A percentile compares a stretch with the other conserved stretches of the same genome.
phyloP scores from a whole-genome alignment of 2,113 vertebrate genomes.

The Cyphomyrus plagiostoma region DNA sequence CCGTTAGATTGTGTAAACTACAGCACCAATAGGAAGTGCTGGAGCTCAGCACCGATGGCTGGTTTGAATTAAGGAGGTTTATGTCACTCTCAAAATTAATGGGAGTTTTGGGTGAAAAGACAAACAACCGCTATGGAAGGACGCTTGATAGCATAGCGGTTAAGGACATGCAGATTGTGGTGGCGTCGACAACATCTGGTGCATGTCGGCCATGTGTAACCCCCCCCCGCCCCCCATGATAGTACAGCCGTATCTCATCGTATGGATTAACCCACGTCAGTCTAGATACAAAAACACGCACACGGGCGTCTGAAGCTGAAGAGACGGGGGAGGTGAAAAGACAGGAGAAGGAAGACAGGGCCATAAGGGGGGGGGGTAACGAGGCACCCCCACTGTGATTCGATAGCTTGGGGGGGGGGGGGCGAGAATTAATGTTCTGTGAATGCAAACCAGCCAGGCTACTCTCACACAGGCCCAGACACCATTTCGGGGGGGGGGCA shows the following conservation, averaged over 20 bases:
- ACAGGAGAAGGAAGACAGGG: not conserved
- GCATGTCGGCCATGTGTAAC: not conserved
- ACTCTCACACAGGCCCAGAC: conserved; percentile 47
- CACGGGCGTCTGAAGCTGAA: not conserved
- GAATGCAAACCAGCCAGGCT: conserved; percentile 48
- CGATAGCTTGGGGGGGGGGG: conserved; percentile 32
- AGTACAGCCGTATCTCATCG: not conserved
- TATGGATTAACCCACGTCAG: not conserved
- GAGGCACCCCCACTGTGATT: conserved; percentile 39
- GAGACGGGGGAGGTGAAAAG: conserved; percentile 17
- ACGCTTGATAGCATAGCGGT: not conserved
- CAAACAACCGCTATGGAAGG: not conserved
- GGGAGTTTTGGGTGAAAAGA: not conserved
- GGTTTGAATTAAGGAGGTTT: not conserved
- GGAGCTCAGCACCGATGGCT: not conserved
- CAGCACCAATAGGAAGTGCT: not conserved
- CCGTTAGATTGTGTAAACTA: not conserved
- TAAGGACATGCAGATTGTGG: not conserved
- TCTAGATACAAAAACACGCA: not conserved
- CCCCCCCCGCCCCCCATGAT: not conserved
- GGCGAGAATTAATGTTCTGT: conserved; percentile 37
- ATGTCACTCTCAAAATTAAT: not conserved
- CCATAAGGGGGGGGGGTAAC: not conserved
- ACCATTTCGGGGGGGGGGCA: not conserved
- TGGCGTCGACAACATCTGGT: not conserved